Evolutionary conservation across 2,113 vertebrate genomes (phyloP).

Genomic region (Colaptes auratus): DNA sequence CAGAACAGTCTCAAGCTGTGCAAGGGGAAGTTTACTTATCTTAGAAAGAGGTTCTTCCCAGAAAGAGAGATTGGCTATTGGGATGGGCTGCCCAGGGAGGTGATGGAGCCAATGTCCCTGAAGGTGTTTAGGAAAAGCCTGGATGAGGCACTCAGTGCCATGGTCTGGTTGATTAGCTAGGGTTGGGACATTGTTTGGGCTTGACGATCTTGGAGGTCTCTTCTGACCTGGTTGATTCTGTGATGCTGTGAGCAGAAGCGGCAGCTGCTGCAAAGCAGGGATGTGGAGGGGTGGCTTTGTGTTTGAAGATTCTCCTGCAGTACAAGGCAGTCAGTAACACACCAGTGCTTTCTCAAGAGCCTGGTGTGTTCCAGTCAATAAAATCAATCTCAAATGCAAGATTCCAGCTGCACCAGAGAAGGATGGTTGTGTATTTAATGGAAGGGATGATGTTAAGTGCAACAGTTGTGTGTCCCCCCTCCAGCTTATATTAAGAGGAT

Average conservation of each 20-base stretch:
- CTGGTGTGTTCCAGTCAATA: not conserved
- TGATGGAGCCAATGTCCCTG: no score
- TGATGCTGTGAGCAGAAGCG: not conserved
- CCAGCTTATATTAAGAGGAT: slow-evolving; percentile 10
- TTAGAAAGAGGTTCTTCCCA: no score
- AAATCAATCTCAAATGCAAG: not conserved
- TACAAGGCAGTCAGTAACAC: not conserved
- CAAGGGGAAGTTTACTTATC: no score
- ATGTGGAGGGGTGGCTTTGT: rapidly evolving
- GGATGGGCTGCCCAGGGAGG: no score
- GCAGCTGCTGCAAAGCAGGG: not conserved
- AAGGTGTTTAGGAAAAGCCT: no score
- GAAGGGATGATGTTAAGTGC: not conserved
- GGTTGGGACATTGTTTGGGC: no score
- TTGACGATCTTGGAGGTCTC: no score
- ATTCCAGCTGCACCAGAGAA: not conserved
- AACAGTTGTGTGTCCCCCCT: not conserved
- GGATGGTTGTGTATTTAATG: not conserved
- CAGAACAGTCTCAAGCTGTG: no score
- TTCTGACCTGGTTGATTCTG: no score
- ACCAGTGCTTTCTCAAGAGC: not conserved
- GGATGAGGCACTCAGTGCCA: no score
- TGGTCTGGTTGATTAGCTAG: no score
- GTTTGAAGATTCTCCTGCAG: not conserved
- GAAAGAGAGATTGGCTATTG: no score